Percentiles rank a stretch among this genome's conserved stretches.
Conservation (phyloP, 2,888 invertebrate species). For the Theodoxus fluviatilis region DNA sequence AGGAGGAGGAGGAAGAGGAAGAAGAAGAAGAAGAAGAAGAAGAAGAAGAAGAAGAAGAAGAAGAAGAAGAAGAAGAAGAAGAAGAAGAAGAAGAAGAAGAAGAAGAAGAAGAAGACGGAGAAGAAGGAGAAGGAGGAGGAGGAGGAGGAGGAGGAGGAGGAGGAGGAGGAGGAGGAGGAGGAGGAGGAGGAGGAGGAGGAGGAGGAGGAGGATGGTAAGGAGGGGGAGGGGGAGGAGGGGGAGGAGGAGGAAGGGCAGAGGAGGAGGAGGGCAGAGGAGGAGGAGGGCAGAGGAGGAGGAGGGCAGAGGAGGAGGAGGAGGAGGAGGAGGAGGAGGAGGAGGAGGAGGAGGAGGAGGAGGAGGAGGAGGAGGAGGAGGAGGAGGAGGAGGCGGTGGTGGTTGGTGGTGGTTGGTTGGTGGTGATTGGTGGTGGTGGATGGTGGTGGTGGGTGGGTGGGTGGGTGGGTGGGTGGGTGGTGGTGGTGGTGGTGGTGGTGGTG, state of each 20-base stretch:
- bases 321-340: too few species aligned
- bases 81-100: not conserved
- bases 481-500: too few species aligned
- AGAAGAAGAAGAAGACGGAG: constrained; percentile 11
- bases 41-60: constrained; percentile 2
- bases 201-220: not conserved
- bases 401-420: too few species aligned
- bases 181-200: not conserved
- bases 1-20: not conserved
- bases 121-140: not conserved
- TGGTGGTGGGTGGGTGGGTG: too few species aligned
- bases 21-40: not conserved
- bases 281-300: too few species aligned
- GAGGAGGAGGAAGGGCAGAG: not conserved
- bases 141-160: not conserved
- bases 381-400: too few species aligned
- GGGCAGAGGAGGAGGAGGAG: too few species aligned
- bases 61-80: constrained; percentile 16
- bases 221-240: not conserved
- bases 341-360: too few species aligned
- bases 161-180: not conserved
- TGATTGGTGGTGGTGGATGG: too few species aligned
- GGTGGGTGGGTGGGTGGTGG: too few species aligned
- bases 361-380: too few species aligned
- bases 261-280: too few species aligned